Evolutionary conservation across 2,888 invertebrate species (phyloP).

Genomic region (Drosophila barbarae): DNA sequence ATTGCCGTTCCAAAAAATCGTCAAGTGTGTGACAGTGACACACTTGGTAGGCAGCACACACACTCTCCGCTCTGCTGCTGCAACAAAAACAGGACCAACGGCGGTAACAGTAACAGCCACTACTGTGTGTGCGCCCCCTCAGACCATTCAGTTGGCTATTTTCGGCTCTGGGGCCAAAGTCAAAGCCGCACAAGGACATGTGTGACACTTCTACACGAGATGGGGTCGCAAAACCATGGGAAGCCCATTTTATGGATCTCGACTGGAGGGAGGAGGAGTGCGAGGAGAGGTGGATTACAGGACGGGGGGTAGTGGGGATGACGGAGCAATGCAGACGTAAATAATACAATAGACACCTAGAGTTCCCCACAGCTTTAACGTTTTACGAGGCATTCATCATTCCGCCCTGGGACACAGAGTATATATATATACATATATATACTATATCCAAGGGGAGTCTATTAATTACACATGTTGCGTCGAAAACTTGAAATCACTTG

Average conservation of each 20-base stretch:
- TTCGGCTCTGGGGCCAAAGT: conserved; percentile 56
- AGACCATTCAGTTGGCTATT: conserved; percentile 48
- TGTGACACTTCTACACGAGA: conserved; percentile 51
- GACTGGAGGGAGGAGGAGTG: background rate
- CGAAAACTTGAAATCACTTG: conserved; percentile 57
- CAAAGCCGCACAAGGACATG: conserved; percentile 67
- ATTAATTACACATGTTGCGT: conserved; percentile 69
- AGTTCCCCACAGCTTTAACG: conserved; percentile 44
- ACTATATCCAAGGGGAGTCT: conserved; percentile 39
- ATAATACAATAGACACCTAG: conserved; percentile 68
- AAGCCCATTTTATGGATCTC: conserved; percentile 37
- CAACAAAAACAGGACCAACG: conserved; percentile 2
- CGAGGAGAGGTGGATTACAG: conserved; percentile 6
- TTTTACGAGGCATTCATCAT: conserved; percentile 57
- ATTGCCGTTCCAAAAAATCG: conserved; percentile 61
- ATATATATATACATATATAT: background rate
- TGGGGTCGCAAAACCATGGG: conserved; percentile 20
- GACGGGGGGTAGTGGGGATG: background rate
- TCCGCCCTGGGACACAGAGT: background rate
- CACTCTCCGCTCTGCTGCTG: conserved; percentile 11
- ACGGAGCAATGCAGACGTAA: conserved; percentile 46
- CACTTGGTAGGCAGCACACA: conserved; percentile 48
- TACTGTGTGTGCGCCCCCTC: background rate
- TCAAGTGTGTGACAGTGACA: conserved; percentile 71
- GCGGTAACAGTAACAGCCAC: conserved; percentile 14